Conservation (phyloP, 2,113 vertebrate genomes). For the Lichenostomus cassidix region DNA sequence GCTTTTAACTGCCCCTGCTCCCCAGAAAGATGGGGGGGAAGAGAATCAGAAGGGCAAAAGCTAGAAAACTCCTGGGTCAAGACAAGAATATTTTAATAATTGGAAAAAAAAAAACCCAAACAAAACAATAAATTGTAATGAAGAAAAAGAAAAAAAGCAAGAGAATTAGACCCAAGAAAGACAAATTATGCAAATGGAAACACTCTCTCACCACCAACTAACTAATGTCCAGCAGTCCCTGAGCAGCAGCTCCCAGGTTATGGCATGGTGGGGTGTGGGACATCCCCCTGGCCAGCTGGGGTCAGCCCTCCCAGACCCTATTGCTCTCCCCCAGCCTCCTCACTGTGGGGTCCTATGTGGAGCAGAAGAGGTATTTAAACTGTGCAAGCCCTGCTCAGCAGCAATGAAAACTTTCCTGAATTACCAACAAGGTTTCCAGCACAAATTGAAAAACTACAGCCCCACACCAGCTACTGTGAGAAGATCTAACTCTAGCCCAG, state of each 20-base stretch:
- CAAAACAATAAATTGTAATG: not conserved
- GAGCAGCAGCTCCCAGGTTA: not conserved
- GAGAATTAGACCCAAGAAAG: not conserved
- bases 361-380: not conserved
- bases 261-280: not conserved
- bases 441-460: not conserved
- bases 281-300: not conserved
- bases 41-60: not conserved
- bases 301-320: not conserved
- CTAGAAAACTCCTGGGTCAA: not conserved
- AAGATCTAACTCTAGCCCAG: not conserved
- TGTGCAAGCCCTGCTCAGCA: not conserved
- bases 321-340: not conserved
- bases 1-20: not conserved
- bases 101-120: too few species aligned
- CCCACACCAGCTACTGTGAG: rapidly evolving
- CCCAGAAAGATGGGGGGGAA: too few species aligned
- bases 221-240: not conserved
- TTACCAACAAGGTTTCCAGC: not conserved
- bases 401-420: not conserved
- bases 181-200: not conserved
- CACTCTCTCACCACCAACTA: not conserved
- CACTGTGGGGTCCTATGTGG: rapidly evolving
- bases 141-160: not conserved
- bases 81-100: not conserved